These are phyloP conservation scores for Pongo abelii DNA, from an alignment of 2,113 vertebrate genomes.

Conservation along the genomic window DNA sequence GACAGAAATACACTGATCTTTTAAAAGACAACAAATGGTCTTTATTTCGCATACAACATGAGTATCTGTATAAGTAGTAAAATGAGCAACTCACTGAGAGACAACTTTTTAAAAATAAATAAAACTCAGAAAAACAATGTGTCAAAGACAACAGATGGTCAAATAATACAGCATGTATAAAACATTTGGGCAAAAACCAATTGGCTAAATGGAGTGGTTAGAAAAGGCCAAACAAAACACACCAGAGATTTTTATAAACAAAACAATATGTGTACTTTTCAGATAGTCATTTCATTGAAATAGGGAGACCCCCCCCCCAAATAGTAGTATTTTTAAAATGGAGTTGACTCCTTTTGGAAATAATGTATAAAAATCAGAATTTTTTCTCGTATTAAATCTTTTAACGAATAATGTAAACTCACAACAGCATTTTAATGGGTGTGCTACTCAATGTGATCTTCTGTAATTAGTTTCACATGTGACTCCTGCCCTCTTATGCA, in stretches of 20 bases:
- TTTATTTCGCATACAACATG: neutral
- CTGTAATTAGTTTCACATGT: slow-evolving; percentile 38
- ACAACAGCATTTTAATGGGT: neutral
- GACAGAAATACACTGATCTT: neutral
- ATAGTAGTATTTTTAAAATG: neutral
- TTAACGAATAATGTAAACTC: slow-evolving; percentile 16
- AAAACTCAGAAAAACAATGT: neutral
- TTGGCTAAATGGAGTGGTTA: neutral
- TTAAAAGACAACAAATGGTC: neutral
- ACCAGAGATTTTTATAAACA: slow-evolving; percentile 7
- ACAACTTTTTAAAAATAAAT: slow-evolving; percentile 43
- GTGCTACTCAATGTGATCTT: neutral
- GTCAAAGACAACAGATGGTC: slow-evolving; percentile 3
- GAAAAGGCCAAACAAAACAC: slow-evolving; percentile 53
- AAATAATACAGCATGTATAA: neutral
- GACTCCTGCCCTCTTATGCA: neutral
- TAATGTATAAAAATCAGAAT: neutral
- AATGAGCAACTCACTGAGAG: slow-evolving; percentile 21
- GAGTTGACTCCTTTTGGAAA: neutral
- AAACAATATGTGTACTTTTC: neutral
- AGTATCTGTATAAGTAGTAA: neutral
- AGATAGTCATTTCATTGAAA: neutral
- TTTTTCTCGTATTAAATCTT: neutral
- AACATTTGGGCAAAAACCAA: neutral
- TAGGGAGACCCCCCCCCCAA: neutral